A percentile compares a stretch with the other conserved stretches of the same genome.
phyloP scores from a whole-genome alignment of 2,797 vertebrate genomes.

The Myotis vivesi region DNA sequence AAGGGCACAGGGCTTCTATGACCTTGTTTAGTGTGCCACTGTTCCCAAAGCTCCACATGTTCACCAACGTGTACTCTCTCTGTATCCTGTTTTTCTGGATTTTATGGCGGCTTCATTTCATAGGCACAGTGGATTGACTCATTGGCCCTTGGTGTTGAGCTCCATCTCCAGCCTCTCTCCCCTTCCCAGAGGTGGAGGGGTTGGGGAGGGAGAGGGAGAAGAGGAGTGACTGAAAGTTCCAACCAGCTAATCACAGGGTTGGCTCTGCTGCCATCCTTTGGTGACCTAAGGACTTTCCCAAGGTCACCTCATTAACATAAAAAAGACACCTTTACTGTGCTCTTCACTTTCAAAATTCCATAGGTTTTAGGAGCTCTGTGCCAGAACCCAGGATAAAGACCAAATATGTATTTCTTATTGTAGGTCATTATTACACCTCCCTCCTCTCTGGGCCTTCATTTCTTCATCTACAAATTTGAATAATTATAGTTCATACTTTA shows the following conservation, averaged over 20 bases:
- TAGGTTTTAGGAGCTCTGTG: background rate
- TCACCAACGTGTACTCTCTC: background rate
- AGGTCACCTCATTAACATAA: background rate
- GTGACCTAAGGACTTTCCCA: no score
- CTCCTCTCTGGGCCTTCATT: background rate
- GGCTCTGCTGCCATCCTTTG: background rate
- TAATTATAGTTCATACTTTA: background rate
- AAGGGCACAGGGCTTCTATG: background rate
- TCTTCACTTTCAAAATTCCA: background rate
- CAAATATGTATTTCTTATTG: background rate
- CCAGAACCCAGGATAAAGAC: background rate
- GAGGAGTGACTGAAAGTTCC: background rate
- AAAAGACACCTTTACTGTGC: background rate
- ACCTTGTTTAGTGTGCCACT: background rate
- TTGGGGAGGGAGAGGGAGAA: background rate
- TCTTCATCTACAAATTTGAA: background rate
- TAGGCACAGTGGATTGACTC: background rate
- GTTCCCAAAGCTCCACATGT: background rate
- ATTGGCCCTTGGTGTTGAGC: background rate
- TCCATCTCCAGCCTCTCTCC: background rate
- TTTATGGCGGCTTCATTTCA: background rate
- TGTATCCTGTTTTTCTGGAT: background rate
- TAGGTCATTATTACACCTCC: background rate
- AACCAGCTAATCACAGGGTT: background rate
- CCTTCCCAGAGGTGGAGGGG: background rate